Percentiles rank a stretch among this genome's conserved stretches.
Evolutionary conservation across 2,888 invertebrate genomes (phyloP).

Genomic region (Drosophila flavopinicola): DNA sequence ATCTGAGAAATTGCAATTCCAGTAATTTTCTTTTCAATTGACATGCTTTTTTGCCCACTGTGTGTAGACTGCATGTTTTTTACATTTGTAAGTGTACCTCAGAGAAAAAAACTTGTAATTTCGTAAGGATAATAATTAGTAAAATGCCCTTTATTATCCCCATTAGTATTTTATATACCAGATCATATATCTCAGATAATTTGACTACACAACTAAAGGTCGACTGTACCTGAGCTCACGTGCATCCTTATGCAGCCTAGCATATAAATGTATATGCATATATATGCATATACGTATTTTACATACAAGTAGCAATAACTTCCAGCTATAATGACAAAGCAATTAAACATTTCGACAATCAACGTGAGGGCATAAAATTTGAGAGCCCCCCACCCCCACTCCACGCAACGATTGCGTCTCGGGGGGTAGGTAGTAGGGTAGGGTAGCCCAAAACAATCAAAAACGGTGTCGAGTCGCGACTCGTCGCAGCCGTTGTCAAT

Average conservation of each 20-base stretch:
- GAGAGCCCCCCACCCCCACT: slow-evolving; percentile 6
- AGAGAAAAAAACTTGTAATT: not conserved
- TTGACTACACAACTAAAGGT: not conserved
- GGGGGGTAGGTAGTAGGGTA: slow-evolving; percentile 54
- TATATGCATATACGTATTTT: slow-evolving; percentile 9
- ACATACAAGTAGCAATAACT: slow-evolving; percentile 70
- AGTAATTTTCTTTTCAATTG: too few species aligned
- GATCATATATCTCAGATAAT: not conserved
- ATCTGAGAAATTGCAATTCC: too few species aligned
- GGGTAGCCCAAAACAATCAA: slow-evolving; percentile 79
- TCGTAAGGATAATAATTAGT: too few species aligned
- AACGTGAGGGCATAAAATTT: slow-evolving; percentile 65
- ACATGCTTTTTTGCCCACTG: too few species aligned
- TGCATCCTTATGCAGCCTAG: slow-evolving; percentile 50
- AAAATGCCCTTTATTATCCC: too few species aligned
- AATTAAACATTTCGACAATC: slow-evolving; percentile 78
- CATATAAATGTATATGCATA: not conserved
- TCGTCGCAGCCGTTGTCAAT: slow-evolving; percentile 51
- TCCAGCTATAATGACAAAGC: slow-evolving; percentile 79
- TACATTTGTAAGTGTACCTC: too few species aligned
- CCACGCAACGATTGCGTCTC: not conserved
- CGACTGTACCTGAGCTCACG: slow-evolving; percentile 61
- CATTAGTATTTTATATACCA: too few species aligned
- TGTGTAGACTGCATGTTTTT: too few species aligned
- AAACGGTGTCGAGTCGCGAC: slow-evolving; percentile 81